Evolutionary conservation across 2,888 invertebrate genomes (phyloP).

Genomic region (Osmoderma eremita): DNA sequence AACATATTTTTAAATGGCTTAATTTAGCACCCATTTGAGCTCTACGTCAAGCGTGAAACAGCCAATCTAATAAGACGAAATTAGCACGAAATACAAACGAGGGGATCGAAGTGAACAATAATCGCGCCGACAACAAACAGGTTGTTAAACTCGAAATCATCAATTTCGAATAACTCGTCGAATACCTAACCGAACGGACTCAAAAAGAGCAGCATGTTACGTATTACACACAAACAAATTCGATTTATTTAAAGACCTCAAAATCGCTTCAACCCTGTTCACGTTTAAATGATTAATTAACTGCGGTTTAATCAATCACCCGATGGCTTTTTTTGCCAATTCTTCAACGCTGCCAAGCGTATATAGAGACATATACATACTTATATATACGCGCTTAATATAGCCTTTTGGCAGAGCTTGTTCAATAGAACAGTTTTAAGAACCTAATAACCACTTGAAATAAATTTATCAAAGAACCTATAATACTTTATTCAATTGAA

Average conservation of each 20-base stretch:
- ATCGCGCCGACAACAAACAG: constrained; percentile 22
- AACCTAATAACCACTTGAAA: no score
- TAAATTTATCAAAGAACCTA: no score
- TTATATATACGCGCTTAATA: no score
- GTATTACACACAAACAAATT: constrained; percentile 32
- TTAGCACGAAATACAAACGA: constrained; percentile 21
- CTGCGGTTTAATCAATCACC: constrained; percentile 26
- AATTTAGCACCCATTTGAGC: not conserved
- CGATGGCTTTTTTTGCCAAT: constrained; percentile 12
- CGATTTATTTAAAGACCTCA: constrained; percentile 37
- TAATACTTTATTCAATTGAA: no score
- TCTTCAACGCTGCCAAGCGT: not conserved
- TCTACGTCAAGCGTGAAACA: not conserved
- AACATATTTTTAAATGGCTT: constrained; percentile 2
- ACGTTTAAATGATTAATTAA: constrained; percentile 34
- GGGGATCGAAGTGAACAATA: constrained; percentile 7
- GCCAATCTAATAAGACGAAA: constrained; percentile 15
- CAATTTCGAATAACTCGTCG: constrained; percentile 13
- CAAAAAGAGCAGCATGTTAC: constrained; percentile 16
- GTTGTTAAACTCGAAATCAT: constrained; percentile 27
- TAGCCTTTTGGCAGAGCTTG: no score
- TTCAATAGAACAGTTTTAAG: no score
- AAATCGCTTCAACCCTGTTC: constrained; percentile 23
- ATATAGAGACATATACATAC: no score
- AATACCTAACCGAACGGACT: not conserved